A percentile compares a stretch with the other conserved stretches of the same genome.
These are phyloP conservation scores for Pseudochirops cupreus DNA, from an alignment of 2,797 vertebrate species.

Conservation along the genomic window DNA sequence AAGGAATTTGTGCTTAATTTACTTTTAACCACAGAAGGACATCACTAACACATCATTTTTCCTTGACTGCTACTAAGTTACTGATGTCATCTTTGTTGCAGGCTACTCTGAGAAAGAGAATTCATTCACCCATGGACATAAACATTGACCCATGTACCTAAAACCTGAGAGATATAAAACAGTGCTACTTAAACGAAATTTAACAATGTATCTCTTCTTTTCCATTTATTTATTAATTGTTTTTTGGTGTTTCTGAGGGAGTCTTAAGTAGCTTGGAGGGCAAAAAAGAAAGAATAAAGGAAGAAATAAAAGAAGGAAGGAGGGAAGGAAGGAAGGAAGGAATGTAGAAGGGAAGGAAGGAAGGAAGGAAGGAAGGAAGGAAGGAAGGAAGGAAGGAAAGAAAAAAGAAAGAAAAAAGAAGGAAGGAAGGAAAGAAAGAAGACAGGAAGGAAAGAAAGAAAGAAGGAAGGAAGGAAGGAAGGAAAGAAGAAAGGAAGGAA, in stretches of 20 bases:
- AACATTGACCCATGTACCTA: slow-evolving; percentile 8
- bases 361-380: too few species aligned
- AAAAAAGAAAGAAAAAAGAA: too few species aligned
- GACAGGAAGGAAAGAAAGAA: too few species aligned
- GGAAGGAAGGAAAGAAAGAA: too few species aligned
- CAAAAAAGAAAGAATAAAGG: rapidly evolving
- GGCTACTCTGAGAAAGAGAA: slow-evolving; percentile 13
- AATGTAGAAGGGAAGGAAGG: too few species aligned
- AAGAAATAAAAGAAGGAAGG: too few species aligned
- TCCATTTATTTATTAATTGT: slow-evolving; percentile 8
- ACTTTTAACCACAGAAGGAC: slow-evolving; percentile 19
- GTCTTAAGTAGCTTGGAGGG: neutral
- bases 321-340: too few species aligned
- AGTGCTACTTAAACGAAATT: neutral
- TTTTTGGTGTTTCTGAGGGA: slow-evolving; percentile 26
- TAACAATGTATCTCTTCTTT: slow-evolving; percentile 31
- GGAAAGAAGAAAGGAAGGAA: too few species aligned
- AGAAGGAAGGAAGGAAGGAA: neutral
- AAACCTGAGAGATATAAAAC: slow-evolving; percentile 14
- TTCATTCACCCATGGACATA: slow-evolving; percentile 22
- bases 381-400: too few species aligned
- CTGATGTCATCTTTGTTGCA: slow-evolving; percentile 7
- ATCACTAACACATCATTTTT: slow-evolving; percentile 14
- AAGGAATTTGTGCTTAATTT: neutral
- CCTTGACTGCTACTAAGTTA: neutral